Evolutionary conservation across 2,797 vertebrate genomes (phyloP), one percentile per base, ranked within the genome.

Genomic region (Neosalanx taihuensis): DNA sequence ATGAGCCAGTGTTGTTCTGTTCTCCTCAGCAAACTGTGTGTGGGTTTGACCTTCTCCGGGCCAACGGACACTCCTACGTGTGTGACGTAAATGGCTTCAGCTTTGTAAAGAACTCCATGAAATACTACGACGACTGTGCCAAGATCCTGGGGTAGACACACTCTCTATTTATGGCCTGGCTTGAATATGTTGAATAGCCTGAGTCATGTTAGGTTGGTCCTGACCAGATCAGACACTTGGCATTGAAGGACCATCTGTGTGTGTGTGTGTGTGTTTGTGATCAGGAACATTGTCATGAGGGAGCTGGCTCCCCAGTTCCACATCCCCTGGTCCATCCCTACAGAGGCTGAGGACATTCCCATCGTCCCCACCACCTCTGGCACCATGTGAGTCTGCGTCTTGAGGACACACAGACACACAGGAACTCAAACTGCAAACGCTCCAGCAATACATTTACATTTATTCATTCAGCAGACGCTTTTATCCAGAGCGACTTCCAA

Each of bases 71-170:
- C 89, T 99, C 97, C 0, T 99, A 95, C 12, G 98, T 99, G 56
- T 99, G 98, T 0, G 98, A 99, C 0, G 98, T 99, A 84, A 99
- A 99, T 0, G 98, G 98, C 61, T 99, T 99, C 92, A 99, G 98
- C 79, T 99, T 99, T 64, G 98, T 99, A 85, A 99, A 99, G 93
- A 99, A 99, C 87, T 99, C 98, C 0, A 99, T 99, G 98, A 99
- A 99, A 87, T 99, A 99, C 79, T 99, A 99, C 0, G 98, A 99
- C n/a, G 98, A 99, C 88, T 99, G 98, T 87, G 97, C 98, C 87
- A 99, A 99, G 92, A 98, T 99, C 83, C 92, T 99, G 0, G 98
- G 98, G 98, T 99, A 93, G 65, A 35, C 2, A 46, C 15, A 4
- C 51, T n/a, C 51, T n/a, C 64, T 13, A 4, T 56, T 56, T n/a